Evolutionary conservation across 2,113 vertebrate species (phyloP), one percentile per base, ranked within the genome.

Genomic region (Drymodes brunneopygia): DNA sequence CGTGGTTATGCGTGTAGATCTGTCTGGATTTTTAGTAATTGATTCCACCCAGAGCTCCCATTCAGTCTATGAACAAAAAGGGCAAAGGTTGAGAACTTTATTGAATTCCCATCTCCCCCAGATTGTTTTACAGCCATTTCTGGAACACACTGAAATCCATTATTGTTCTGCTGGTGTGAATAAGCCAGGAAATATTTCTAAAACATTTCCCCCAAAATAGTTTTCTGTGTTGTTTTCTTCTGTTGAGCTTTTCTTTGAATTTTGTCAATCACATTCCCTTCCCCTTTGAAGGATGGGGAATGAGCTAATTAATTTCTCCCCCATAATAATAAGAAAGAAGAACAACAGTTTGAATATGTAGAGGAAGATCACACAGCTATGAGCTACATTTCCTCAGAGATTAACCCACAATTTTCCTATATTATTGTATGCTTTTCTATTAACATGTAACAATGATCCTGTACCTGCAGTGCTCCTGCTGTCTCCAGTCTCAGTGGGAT

Each of bases 181-280:
- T 6, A 54, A 94, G 21, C 15, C 35, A 81, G 15, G 4, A n/a
- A 84, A 78, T 54, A 24, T 58, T 91, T 77, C 35, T 42, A 58
- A 81, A 95, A 45, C 0, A 15, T 33, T 83, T 81, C 0, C 1
- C 1, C 10, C 1, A 1, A 58, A 71, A 18, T 3, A 65, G 6
- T 12, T 42, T 42, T 40, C 19, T 72, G 53, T 62, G 20, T 27
- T 70, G 15, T 29, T 60, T 36, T 28, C n/a, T 40, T 21, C n/a
- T 25, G 2, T 82, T 67, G 8, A 85, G 17, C 2, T 85, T 87
- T 66, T 65, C 9, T 71, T 87, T 65, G 57, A 48, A 12, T 53
- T 88, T 28, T 45, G 11, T 24, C 48, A 75, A 23, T 18, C 15
- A 31, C 11, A 44, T 38, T 53, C 18, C 9, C 12, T 66, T 65